phyloP scores from a whole-genome alignment of 2,888 invertebrate species.

The Dryomyza anilis region DNA sequence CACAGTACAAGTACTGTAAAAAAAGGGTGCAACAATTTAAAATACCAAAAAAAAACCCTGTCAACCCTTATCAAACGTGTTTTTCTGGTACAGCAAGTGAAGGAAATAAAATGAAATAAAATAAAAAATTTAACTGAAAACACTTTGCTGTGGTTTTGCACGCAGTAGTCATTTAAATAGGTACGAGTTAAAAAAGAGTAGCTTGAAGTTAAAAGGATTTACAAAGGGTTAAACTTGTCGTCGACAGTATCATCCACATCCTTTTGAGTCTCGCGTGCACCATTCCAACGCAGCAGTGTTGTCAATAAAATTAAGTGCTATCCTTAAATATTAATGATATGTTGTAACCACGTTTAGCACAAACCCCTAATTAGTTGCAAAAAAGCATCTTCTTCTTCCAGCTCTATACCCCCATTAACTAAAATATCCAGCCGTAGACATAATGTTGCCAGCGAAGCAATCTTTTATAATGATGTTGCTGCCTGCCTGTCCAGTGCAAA shows the following conservation, averaged over 20 bases:
- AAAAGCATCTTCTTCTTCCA: neutral
- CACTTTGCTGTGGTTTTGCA: conserved; percentile 12
- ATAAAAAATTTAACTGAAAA: conserved; percentile 2
- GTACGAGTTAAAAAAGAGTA: neutral
- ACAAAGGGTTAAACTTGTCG: neutral
- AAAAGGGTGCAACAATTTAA: neutral
- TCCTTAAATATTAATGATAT: conserved; percentile 10
- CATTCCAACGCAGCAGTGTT: too few relatives aligned
- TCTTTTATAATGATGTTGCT: neutral
- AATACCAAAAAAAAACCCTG: conserved; percentile 27
- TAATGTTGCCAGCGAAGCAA: neutral
- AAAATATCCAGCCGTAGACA: too few relatives aligned
- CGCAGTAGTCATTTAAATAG: too few relatives aligned
- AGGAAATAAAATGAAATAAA: neutral
- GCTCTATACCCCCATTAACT: too few relatives aligned
- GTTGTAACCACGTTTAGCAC: conserved; percentile 1
- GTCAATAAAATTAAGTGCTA: conserved; percentile 19
- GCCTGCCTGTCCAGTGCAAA: conserved; percentile 12
- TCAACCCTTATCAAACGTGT: conserved; percentile 40
- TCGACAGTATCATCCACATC: too few relatives aligned
- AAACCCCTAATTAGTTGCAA: neutral
- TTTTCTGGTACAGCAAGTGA: too few relatives aligned
- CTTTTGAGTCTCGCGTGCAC: neutral
- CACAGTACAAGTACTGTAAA: neutral
- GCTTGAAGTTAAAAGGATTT: too few relatives aligned